Percentiles rank a stretch among this genome's conserved stretches.
Conservation (phyloP, 2,113 vertebrate genomes). For the Chamaetylas fuelleborni region DNA sequence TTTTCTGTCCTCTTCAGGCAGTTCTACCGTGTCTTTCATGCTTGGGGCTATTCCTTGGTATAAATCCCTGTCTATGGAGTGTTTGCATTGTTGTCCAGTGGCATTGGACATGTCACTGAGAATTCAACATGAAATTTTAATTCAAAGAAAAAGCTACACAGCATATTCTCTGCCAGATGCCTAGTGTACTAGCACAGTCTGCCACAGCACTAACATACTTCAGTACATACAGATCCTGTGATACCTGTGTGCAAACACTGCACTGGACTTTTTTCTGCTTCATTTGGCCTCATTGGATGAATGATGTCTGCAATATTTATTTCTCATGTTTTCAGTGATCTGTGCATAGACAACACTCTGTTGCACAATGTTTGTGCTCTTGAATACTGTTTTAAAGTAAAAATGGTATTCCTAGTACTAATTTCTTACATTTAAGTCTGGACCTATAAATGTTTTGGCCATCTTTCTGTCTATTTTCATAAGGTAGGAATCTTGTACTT, state of each 20-base stretch:
- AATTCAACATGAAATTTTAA: background rate
- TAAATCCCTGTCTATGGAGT: background rate
- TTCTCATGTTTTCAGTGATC: background rate
- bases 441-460: background rate
- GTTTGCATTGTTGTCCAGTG: background rate
- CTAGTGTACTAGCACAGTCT: background rate
- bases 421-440: background rate
- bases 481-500: background rate
- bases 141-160: background rate
- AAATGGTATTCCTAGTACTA: background rate
- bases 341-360: background rate
- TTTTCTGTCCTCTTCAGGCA: background rate
- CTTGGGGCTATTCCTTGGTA: background rate
- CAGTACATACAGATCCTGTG: background rate
- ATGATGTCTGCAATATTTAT: fast-evolving
- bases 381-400: background rate
- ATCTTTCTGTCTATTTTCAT: background rate
- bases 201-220: background rate
- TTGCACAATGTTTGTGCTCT: background rate
- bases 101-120: background rate
- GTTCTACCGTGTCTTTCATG: background rate
- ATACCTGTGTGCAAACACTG: background rate
- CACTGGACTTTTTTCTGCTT: background rate
- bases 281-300: background rate
- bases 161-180: background rate